Conservation (phyloP, 2,113 vertebrate species). For the Ia io region DNA sequence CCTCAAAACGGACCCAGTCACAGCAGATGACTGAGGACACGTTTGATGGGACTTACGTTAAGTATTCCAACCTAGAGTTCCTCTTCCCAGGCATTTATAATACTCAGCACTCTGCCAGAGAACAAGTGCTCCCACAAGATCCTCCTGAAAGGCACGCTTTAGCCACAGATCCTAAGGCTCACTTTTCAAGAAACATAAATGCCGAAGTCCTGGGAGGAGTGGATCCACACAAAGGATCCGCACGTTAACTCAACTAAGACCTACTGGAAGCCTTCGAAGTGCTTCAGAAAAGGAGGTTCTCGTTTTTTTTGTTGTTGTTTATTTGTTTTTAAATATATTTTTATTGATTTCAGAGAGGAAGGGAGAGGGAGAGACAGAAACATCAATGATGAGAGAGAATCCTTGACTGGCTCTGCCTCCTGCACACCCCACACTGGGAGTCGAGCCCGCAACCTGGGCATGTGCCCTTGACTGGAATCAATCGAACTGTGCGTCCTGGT, state of each 20-base stretch:
- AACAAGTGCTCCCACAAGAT: too few species aligned
- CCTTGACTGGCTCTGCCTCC: too few species aligned
- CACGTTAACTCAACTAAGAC: not conserved
- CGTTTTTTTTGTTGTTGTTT: too few species aligned
- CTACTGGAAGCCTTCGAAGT: not conserved
- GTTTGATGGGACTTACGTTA: not conserved
- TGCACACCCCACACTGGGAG: too few species aligned
- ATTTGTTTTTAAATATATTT: too few species aligned
- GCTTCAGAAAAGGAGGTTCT: not conserved
- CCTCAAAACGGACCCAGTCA: not conserved
- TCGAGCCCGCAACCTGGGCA: too few species aligned
- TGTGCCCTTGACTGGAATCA: too few species aligned
- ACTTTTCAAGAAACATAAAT: not conserved
- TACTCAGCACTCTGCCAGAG: not conserved
- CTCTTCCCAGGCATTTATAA: not conserved
- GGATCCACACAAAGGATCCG: not conserved
- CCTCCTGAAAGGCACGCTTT: not conserved
- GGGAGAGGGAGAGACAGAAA: too few species aligned
- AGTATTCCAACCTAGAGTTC: too few species aligned
- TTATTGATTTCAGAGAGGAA: too few species aligned
- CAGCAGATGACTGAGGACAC: not conserved
- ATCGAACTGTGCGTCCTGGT: too few species aligned
- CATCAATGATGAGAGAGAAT: too few species aligned
- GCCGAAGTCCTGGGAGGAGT: not conserved
- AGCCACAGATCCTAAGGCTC: not conserved